phyloP scores from a whole-genome alignment of 2,113 vertebrate genomes.

The Thalassoma bifasciatum region DNA sequence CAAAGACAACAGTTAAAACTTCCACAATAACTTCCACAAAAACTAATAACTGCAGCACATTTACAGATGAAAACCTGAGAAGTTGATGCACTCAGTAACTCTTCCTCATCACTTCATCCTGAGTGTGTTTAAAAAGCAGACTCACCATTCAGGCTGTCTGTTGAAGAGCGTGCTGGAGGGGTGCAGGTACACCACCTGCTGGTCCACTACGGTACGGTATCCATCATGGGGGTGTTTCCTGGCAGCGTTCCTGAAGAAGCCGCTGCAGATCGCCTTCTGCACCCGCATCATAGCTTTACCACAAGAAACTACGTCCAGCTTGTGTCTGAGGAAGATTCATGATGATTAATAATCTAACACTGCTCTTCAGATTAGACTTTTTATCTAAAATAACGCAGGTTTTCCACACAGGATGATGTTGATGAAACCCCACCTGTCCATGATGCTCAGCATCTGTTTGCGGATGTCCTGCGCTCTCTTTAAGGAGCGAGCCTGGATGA shows the following conservation, averaged over 20 bases:
- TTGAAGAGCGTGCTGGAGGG: constrained; percentile 95
- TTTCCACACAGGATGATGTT: no score
- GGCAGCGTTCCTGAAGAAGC: constrained; percentile 93
- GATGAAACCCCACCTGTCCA: constrained; percentile 90
- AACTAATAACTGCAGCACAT: no score
- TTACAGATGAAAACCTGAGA: no score
- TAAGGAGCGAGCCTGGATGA: constrained; percentile 93
- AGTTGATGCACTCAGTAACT: no score
- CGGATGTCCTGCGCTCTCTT: constrained; percentile 93
- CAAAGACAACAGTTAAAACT: no score
- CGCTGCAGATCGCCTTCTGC: constrained; percentile 95
- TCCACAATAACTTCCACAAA: no score
- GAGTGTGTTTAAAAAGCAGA: not conserved
- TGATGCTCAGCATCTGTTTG: constrained; percentile 97
- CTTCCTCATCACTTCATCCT: not conserved
- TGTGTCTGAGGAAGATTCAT: constrained; percentile 83
- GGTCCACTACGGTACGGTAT: constrained; percentile 90
- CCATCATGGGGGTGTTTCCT: constrained; percentile 93
- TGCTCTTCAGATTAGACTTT: not conserved
- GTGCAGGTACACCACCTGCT: constrained; percentile 94
- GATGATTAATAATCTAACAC: not conserved
- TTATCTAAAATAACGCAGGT: no score
- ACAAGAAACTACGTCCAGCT: constrained; percentile 93
- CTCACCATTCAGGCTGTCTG: constrained; percentile 92
- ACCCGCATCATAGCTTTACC: constrained; percentile 90